These are phyloP conservation scores for Cyaniris semiargus DNA, from an alignment of 2,888 invertebrate species.

Conservation along the genomic window DNA sequence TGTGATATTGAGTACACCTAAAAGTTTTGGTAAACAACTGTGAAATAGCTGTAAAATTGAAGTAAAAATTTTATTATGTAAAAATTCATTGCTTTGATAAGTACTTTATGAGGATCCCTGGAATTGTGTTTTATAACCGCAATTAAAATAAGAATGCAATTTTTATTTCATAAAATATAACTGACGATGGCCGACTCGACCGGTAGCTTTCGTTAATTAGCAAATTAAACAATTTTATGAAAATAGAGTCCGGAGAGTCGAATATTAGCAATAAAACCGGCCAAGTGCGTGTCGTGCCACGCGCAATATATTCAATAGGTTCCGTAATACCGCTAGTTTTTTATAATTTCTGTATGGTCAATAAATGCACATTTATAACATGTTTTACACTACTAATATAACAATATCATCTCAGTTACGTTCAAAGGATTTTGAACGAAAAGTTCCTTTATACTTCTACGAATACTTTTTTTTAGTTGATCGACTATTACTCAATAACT, in stretches of 20 bases:
- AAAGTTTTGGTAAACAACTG: constrained; percentile 3
- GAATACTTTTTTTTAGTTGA: too few species aligned
- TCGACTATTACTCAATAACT: too few species aligned
- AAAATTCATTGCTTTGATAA: not conserved
- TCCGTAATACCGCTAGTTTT: too few species aligned
- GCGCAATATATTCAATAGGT: too few species aligned
- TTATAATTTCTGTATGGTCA: too few species aligned
- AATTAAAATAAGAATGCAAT: constrained; percentile 18
- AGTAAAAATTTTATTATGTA: not conserved
- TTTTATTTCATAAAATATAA: constrained; percentile 10
- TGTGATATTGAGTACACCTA: not conserved
- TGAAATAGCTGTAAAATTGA: not conserved
- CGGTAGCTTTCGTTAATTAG: not conserved
- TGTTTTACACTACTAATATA: too few species aligned
- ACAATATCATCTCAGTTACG: too few species aligned
- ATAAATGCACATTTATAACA: too few species aligned
- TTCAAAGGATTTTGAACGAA: too few species aligned
- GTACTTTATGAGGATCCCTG: not conserved
- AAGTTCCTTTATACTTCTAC: too few species aligned
- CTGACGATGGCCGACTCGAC: not conserved
- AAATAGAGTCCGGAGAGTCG: not conserved
- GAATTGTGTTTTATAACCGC: not conserved
- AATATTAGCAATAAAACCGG: not conserved
- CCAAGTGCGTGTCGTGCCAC: too few species aligned
- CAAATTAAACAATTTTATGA: not conserved